Base-by-base conservation (phyloP, 2,888 invertebrate genomes). In the Elegia similella region DNA sequence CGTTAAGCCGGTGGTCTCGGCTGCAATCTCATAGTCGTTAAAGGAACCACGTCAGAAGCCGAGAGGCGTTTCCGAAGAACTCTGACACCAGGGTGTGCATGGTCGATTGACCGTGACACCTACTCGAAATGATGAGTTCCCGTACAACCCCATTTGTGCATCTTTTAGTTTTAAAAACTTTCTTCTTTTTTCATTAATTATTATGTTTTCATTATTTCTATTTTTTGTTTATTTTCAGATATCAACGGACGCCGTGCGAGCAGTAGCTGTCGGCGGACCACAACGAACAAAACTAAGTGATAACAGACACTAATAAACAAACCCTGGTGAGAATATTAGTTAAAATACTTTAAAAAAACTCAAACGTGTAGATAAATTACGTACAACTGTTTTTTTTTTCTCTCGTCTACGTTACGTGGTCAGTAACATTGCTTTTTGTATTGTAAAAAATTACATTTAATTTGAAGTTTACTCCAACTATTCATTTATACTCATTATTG, bases 221-320 rank as follows among this genome's bases (percentile, higher is more conserved):
- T 29, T 6, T 15, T 64, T 55, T 58, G 10, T 63, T 72, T 70
- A 1, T 57, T 82, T 78, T 0, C 82, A 91, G 90, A 91, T 91
- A 90, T 88, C 89, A 89, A 70, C 79, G 88, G 72, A 82, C 83
- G 88, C 84, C 89, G 85, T 88, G 89, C 79, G 82, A 88, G 71
- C 85, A 86, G 59, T 84, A 84, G 82, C 82, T 68, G 68, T 73
- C 87, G 86, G 87, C 87, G 84, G 67, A 61, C 69, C 76, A 86
- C 88, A 88, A 88, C 88, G 89, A 89, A 88, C 74, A 75, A 72
- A 76, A 59, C 58, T 62, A 77, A 88, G 88, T 89, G 88, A 87
- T 79, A 80, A 73, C 48, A 73, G 86, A 88, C 88, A 84, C 83
- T 86, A 52, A 63, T 69, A 67, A 56, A 60, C 61, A 66, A 65